Evolutionary conservation across 2,888 invertebrate genomes (phyloP).

Genomic region (Ophion slaviceki): DNA sequence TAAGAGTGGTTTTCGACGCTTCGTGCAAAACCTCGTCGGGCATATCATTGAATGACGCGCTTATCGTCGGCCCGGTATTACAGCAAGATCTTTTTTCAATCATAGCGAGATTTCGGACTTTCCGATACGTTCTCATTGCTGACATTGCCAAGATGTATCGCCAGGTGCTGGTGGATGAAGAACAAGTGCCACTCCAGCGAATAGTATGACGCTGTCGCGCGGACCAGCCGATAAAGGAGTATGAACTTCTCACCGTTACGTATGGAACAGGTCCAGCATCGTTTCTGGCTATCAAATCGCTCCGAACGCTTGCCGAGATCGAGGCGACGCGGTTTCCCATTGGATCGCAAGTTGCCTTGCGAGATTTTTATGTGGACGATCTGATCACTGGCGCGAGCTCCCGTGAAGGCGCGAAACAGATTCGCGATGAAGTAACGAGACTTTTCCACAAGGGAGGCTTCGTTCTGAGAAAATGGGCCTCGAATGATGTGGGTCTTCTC

Average conservation of each 20-base stretch:
- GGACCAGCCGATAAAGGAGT: conserved; percentile 26
- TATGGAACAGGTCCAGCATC: conserved; percentile 70
- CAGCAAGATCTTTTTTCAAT: conserved; percentile 34
- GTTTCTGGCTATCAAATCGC: conserved; percentile 67
- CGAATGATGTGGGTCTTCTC: conserved; percentile 1
- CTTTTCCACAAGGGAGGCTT: conserved; percentile 41
- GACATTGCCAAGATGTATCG: conserved; percentile 56
- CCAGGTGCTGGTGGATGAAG: conserved; percentile 46
- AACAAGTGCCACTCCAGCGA: conserved; percentile 66
- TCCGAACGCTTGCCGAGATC: conserved; percentile 67
- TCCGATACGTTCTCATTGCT: conserved; percentile 53
- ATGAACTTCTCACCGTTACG: conserved; percentile 67
- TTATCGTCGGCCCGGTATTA: conserved; percentile 44
- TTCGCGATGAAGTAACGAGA: conserved; percentile 19
- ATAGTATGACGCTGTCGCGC: conserved; percentile 4
- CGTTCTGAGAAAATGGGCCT: conserved; percentile 35
- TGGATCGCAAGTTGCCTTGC: conserved; percentile 41
- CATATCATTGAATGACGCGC: conserved; percentile 53
- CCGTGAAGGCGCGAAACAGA: neutral
- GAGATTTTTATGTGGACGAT: conserved; percentile 4
- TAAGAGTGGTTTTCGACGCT: conserved; percentile 60
- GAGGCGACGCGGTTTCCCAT: conserved; percentile 46
- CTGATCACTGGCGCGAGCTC: conserved; percentile 33
- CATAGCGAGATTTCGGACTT: conserved; percentile 35
- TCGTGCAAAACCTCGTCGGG: conserved; percentile 50